Conservation (phyloP, 2,797 vertebrate species). For the Acrossocheilus fasciatus region DNA sequence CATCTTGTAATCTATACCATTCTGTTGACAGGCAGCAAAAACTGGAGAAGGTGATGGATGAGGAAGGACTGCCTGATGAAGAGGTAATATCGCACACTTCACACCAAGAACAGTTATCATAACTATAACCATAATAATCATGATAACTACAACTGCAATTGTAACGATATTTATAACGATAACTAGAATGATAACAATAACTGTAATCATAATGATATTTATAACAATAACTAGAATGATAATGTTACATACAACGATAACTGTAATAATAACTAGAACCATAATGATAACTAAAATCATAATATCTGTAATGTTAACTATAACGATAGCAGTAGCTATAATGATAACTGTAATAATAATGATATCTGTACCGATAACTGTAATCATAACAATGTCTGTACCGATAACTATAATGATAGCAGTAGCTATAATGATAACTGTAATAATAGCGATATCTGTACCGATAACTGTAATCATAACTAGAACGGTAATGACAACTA, state of each 20-base stretch:
- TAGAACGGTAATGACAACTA: background rate
- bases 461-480: background rate
- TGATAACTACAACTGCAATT: background rate
- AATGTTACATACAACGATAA: background rate
- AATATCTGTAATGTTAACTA: background rate
- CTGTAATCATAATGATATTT: background rate
- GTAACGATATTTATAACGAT: background rate
- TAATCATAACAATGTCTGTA: too few relatives aligned
- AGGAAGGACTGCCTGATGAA: conserved; percentile 89
- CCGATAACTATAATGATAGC: too few relatives aligned
- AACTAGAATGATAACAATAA: background rate
- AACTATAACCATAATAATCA: background rate
- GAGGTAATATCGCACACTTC: conserved; percentile 74
- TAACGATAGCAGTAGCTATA: background rate
- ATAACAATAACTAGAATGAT: background rate
- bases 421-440: background rate
- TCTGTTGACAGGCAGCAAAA: conserved; percentile 84
- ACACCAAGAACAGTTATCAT: background rate
- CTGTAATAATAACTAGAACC: background rate
- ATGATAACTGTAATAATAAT: too few relatives aligned
- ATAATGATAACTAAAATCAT: background rate
- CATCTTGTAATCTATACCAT: background rate
- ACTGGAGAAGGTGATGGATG: conserved; percentile 90
- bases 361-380: too few relatives aligned
- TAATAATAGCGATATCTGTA: background rate